Conservation (phyloP, 2,797 vertebrate species). For the Anomalospiza imberbis region DNA sequence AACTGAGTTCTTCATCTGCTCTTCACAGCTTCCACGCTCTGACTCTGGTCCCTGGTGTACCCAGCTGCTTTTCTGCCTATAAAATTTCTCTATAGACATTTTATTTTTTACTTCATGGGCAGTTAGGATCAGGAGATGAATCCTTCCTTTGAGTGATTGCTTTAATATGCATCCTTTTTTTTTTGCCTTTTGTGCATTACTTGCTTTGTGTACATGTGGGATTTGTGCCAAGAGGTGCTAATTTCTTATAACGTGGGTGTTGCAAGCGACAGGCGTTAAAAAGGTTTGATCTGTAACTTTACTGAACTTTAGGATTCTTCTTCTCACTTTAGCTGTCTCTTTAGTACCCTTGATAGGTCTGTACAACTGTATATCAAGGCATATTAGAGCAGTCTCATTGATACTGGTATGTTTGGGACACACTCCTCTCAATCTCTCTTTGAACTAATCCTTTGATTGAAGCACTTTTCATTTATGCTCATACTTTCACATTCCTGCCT, state of each 20-base stretch:
- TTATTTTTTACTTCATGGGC: background rate
- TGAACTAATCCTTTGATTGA: slow-evolving; percentile 1
- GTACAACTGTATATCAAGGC: slow-evolving; percentile 1
- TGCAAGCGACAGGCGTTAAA: slow-evolving; percentile 35
- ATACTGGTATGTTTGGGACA: slow-evolving; percentile 14
- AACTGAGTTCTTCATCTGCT: background rate
- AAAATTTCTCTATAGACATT: background rate
- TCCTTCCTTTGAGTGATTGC: slow-evolving; percentile 21
- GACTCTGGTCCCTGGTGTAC: background rate
- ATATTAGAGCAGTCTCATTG: background rate
- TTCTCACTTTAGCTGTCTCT: slow-evolving; percentile 3
- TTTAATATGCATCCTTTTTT: slow-evolving; percentile 51
- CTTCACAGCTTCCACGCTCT: slow-evolving; percentile 22
- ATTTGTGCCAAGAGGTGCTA: slow-evolving; percentile 51
- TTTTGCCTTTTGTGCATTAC: slow-evolving; percentile 16
- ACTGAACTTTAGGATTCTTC: background rate
- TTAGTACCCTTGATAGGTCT: slow-evolving; percentile 24
- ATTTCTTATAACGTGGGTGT: slow-evolving; percentile 48
- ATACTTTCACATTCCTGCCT: background rate
- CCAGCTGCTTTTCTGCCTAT: slow-evolving; percentile 10
- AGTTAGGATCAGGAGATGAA: slow-evolving; percentile 15
- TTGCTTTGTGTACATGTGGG: slow-evolving; percentile 2
- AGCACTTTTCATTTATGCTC: background rate
- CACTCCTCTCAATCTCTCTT: background rate
- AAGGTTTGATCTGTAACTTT: slow-evolving; percentile 57